Evolutionary conservation across 1,140 invertebrate genomes (phyloP), one percentile per base, ranked within the genome.

Genomic region (Papilio dardanus): DNA sequence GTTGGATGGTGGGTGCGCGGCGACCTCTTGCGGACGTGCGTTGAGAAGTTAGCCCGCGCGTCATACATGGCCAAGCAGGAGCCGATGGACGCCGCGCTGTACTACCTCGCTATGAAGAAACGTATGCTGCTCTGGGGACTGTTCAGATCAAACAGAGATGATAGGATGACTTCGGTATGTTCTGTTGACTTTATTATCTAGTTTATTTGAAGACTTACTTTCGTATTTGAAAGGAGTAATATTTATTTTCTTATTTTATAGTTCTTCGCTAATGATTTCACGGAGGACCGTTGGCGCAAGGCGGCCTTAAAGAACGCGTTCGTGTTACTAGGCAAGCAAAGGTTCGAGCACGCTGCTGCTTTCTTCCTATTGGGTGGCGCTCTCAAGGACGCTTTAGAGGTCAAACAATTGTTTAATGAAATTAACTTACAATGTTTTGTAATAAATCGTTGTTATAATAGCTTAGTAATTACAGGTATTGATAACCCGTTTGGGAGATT

Each of bases 21-120:
- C 67, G 96, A 96, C 7, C 94, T 97, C 0, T 93, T 99, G 3
- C 96, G 96, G 54, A 95, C 95, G 3, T 97, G 97, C 83, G 96
- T 99, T n/a, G 99, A 99, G 90, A 97, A 98, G 85, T 95, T 99
- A 19, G 98, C 98, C 0, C 99, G 99, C 91, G 96, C 97, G 16
- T 96, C 98, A 0, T 99, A 98, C 90, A 97, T 98, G 92, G 89
- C 93, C 0, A 96, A 97, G 35, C 97, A 99, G 91, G 98, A 99
- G 92, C 99, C 99, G 0, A 95, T 99, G 86, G 99, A 99, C 90
- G 98, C 99, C 5, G 98, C 99, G 1, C 94, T 99, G 12, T 99
- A 98, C 90, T 99, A 99, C 91, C 93, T 99, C 71, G 99, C 99
- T 4, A 99, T 99, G 98, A 99, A 98, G 89, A 99, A 99, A 94